Evolutionary conservation across 1,140 invertebrate species (phyloP), one percentile per base, ranked within the genome.

Genomic region (Anastrepha obliqua): DNA sequence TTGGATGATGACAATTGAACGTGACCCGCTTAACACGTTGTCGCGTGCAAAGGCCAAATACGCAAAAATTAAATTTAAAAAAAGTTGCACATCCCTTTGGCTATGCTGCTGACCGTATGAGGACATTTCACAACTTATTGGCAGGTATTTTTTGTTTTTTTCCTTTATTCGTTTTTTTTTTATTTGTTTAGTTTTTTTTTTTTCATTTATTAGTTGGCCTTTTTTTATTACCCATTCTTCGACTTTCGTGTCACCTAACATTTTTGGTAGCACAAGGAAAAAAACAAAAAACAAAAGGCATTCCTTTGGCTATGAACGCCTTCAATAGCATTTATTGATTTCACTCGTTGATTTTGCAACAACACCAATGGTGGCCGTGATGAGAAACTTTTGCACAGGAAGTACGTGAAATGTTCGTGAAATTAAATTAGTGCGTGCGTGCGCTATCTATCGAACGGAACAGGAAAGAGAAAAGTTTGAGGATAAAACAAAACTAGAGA

Each of bases 11-110:
- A 86, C 51, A 86, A 86, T 59, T 60, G 85, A 86, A 86, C 85
- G 85, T 86, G 85, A 86, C 85, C 85, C 51, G 85, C 85, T 86
- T 60, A 86, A 86, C 58, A 86, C 85, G 39, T 86, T 60, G 85
- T 51, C 85, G 58, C 85, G 85, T 86, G 58, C 29, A 60, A 62
- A 86, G 58, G 85, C 58, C 85, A 86, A n/a, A 20, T 2, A 17
- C 20, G 29, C 20, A 59, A n/a, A 13, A 85, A 17, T 59, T 62
- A 42, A 64, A 42, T 17, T 17, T 44, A 58, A n/a, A 39, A 74
- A 74, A 47, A 74, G 3, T 47, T 5, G 64, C 29, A 67, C 51
- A 55, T 11, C 11, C 11, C 51, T 55, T 11, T 55, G 51, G 6
- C 51, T 55, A 8, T 55, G 51, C 51, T 11, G 11, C 51, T 55